Conservation (phyloP, 2,113 vertebrate species). For the Clarias magur region DNA sequence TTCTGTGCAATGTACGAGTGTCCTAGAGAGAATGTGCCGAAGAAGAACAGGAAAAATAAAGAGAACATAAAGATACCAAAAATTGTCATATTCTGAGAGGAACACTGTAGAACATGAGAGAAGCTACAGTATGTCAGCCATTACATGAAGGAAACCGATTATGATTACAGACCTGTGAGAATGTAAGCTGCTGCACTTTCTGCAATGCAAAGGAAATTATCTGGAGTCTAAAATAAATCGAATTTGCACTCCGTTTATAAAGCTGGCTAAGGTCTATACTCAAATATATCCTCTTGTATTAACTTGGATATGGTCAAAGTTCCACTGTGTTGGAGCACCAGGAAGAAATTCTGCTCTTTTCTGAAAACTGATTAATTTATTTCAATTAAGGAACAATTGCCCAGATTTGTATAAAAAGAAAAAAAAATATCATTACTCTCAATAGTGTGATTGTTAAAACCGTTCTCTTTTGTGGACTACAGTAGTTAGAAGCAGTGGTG, state of each 20-base stretch:
- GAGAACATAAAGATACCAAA: conserved; percentile 4
- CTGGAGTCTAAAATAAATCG: neutral
- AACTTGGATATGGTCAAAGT: neutral
- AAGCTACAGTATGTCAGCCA: neutral
- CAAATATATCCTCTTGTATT: neutral
- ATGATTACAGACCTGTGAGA: neutral
- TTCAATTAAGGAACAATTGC: neutral
- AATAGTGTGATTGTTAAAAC: neutral
- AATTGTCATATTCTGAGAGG: neutral
- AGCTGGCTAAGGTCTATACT: neutral
- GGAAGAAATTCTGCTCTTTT: conserved; percentile 9
- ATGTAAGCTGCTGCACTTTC: neutral
- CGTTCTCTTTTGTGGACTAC: neutral
- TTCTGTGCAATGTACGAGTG: conserved; percentile 9
- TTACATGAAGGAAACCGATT: neutral
- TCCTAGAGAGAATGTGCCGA: neutral
- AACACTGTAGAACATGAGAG: neutral
- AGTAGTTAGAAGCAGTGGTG: neutral
- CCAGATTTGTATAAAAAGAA: neutral
- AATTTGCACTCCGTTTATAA: neutral
- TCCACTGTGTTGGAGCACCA: neutral
- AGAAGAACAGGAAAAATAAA: conserved; percentile 18
- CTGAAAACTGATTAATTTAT: neutral
- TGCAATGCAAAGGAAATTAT: neutral
- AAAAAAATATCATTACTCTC: too few relatives aligned